A percentile compares a stretch with the other conserved stretches of the same genome.
Conservation (phyloP, 1,140 invertebrate species). For the Hypothenemus hampei region DNA sequence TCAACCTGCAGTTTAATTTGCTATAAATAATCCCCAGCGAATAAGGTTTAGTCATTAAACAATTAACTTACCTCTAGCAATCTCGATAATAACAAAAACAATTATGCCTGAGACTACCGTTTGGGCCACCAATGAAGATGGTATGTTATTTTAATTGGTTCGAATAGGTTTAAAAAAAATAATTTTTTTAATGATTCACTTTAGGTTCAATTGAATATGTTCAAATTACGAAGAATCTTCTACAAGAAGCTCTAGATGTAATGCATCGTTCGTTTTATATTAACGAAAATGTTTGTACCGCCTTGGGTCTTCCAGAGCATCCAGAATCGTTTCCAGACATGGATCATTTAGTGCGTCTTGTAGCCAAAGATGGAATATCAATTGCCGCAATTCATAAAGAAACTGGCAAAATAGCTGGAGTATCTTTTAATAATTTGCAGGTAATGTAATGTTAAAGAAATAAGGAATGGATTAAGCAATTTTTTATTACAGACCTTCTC, state of each 20-base stretch:
- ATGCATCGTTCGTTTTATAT: conserved; percentile 54
- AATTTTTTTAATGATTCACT: conserved; percentile 26
- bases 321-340: conserved; percentile 54
- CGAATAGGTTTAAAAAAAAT: background rate
- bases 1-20: too few relatives aligned
- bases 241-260: conserved; percentile 39
- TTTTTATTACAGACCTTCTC: background rate
- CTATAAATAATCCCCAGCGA: too few relatives aligned
- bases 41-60: too few relatives aligned
- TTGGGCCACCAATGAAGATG: conserved; percentile 15
- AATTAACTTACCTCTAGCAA: too few relatives aligned
- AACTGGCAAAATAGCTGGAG: conserved; percentile 52
- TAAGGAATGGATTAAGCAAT: too few relatives aligned
- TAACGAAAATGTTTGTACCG: conserved; percentile 53
- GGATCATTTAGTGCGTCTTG: conserved; percentile 52
- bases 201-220: conserved; percentile 28
- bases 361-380: conserved; percentile 59
- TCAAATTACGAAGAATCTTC: conserved; percentile 19
- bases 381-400: conserved; percentile 52
- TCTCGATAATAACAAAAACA: too few relatives aligned
- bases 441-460: too few relatives aligned
- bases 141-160: conserved; percentile 6
- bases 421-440: conserved; percentile 63
- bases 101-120: too few relatives aligned
- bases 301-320: conserved; percentile 51